Evolutionary conservation across 2,888 invertebrate genomes (phyloP), one percentile per base, ranked within the genome.

Genomic region (Limulus polyphemus): DNA sequence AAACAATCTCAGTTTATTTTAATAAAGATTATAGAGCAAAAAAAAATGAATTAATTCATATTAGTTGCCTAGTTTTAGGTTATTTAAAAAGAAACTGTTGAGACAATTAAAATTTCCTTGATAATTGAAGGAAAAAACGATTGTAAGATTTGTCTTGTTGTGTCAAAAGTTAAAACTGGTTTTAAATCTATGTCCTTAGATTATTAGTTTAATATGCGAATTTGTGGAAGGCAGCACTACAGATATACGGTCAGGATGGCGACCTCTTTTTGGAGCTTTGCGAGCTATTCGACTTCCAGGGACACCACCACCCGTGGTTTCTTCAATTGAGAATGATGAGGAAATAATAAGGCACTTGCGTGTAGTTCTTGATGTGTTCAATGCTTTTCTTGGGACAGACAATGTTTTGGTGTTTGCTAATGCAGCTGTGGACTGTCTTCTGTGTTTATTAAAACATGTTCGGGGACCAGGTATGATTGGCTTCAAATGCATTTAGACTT

Each of bases 161-260:
- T 58, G 57, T 62, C 60, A 49, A 32, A 3, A 32, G 32, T 32
- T 32, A 32, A 32, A 32, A 32, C 32, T 32, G 32, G 32, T 32
- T 32, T 32, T 32, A 7, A 7, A 5, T 32, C 3, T 1, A 32
- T 32, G 32, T 32, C 32, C 32, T 5, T 59, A 91, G 87, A 92
- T 98, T 71, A 90, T 97, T 55, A 90, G 91, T 60, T 93, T 92
- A 70, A 85, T 97, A 57, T 94, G 94, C 75, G 94, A 94, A 77
- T 90, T 97, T 71, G 95, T 98, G 0, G 94, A 95, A 77, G 90
- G 90, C 0, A 93, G 91, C 75, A 82, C 91, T 70, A 87, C 88
- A 64, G 93, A 95, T 79, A 92, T 97, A 54, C 84, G 90, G 69
- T 94, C 93, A 0, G 97, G 97, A 0, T 98, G 97, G 97, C 81